Base-by-base conservation (phyloP, 2,797 vertebrate species). In the Poecilia picta region DNA sequence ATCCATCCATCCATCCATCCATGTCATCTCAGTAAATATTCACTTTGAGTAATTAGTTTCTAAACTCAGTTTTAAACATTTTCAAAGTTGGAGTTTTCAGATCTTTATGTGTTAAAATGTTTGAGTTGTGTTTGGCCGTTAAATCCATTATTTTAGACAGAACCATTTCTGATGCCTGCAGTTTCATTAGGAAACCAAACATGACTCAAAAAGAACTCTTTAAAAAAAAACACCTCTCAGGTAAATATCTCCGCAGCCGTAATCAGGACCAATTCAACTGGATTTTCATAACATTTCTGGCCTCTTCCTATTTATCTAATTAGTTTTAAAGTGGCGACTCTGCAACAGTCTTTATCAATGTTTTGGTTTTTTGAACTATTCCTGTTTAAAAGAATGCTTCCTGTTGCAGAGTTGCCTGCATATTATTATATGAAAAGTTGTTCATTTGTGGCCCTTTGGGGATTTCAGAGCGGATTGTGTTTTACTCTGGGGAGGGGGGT, bases 391-490 rank as follows among this genome's bases (percentile, higher is more conserved):
- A 41, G 4, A 10, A 41, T 43, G 10, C 71, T 81, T 84, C 73
- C 79, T 82, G 77, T 84, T 81, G 78, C 8, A 49, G 47, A 20
- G 25, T 15, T 41, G 15, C 64, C 59, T 81, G 53, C 74, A 33
- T 77, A 68, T 79, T 72, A 76, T 77, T 78, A 79, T 78, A 80
- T 80, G 64, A 83, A 51, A 76, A 66, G 62, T 66, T 79, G 57
- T 82, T 89, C 57, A 76, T 70, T 84, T 82, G 80, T 82, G 79
- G 84, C 81, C 83, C 83, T 90, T 93, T 93, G 66, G 75, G 94
- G 90, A 92, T 90, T 85, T 92, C 91, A 94, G 95, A 93, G 92
- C 88, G 59, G 85, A 85, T 94, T 94, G 95, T 93, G 95, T 95
- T 96, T 95, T 94, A 94, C 94, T 74, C 86, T 82, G 10, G 55